These are phyloP conservation scores for Melipona bicolor DNA, from an alignment of 2,888 invertebrate genomes.

Conservation along the genomic window DNA sequence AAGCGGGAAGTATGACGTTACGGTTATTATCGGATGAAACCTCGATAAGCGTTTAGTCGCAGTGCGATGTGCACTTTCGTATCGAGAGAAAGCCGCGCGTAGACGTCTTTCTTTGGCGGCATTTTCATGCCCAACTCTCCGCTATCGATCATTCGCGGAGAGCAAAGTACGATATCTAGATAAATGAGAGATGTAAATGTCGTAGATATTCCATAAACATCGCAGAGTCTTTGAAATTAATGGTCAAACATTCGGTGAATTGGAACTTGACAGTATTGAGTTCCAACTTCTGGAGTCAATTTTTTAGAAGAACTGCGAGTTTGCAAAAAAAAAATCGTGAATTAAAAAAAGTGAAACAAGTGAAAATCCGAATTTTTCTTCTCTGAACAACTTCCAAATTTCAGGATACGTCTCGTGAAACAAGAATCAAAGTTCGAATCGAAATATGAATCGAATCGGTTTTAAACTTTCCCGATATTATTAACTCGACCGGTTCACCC, in stretches of 20 bases:
- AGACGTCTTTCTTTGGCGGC: neutral
- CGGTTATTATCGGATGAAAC: constrained; percentile 29
- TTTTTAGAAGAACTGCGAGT: no score
- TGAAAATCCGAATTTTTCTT: no score
- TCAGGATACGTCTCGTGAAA: neutral
- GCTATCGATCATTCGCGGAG: neutral
- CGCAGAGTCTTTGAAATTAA: neutral
- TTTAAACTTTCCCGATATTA: no score
- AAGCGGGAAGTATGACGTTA: constrained; percentile 12
- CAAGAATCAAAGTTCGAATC: no score
- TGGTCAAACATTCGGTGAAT: neutral
- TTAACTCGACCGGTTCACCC: neutral
- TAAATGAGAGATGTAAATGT: neutral
- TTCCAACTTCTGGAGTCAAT: no score
- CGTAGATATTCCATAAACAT: neutral
- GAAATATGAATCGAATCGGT: no score
- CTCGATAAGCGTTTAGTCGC: constrained; percentile 5
- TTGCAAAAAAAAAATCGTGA: no score
- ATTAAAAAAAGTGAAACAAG: no score
- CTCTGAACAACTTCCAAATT: neutral
- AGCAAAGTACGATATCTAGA: neutral
- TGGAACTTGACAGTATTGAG: no score
- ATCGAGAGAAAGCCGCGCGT: neutral
- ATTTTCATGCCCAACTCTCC: neutral
- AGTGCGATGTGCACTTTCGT: neutral